Evolutionary conservation across 2,797 vertebrate species (phyloP).

Genomic region (Clarias fuscus): DNA sequence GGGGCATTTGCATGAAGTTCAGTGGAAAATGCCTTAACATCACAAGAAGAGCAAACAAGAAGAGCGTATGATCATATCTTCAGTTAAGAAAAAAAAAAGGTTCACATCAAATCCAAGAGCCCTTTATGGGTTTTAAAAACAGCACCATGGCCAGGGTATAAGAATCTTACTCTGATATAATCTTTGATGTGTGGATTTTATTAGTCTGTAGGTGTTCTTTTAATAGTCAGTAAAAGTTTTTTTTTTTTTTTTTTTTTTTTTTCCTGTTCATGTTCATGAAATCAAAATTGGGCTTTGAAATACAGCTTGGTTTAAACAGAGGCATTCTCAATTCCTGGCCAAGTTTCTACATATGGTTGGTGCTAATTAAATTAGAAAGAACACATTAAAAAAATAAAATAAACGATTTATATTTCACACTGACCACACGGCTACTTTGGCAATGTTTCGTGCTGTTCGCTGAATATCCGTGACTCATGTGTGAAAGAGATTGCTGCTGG

Average conservation of each 20-base stretch:
- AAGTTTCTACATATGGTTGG: constrained; percentile 24
- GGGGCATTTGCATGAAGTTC: constrained; percentile 55
- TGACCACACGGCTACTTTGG: neutral
- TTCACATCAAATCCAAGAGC: constrained; percentile 53
- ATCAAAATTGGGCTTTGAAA: neutral
- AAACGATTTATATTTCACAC: constrained; percentile 11
- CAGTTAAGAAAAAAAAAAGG: constrained; percentile 29
- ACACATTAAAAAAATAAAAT: neutral
- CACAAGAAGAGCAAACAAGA: constrained; percentile 47
- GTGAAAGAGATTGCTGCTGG: neutral
- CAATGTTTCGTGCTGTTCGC: neutral
- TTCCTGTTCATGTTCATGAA: constrained; percentile 28
- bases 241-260: constrained; percentile 23
- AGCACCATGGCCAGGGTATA: constrained; percentile 17
- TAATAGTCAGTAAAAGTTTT: constrained; percentile 30
- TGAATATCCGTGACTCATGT: constrained; percentile 7
- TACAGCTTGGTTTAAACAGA: neutral
- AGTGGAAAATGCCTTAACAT: constrained; percentile 44
- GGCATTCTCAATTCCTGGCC: neutral
- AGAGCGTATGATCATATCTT: constrained; percentile 54
- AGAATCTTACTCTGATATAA: constrained; percentile 36
- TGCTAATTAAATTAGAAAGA: constrained; percentile 11
- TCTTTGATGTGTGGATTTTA: constrained; percentile 32
- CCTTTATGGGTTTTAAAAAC: constrained; percentile 41
- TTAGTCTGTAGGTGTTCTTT: constrained; percentile 39